phyloP scores from a whole-genome alignment of 2,797 vertebrate genomes.

The Falco naumanni region DNA sequence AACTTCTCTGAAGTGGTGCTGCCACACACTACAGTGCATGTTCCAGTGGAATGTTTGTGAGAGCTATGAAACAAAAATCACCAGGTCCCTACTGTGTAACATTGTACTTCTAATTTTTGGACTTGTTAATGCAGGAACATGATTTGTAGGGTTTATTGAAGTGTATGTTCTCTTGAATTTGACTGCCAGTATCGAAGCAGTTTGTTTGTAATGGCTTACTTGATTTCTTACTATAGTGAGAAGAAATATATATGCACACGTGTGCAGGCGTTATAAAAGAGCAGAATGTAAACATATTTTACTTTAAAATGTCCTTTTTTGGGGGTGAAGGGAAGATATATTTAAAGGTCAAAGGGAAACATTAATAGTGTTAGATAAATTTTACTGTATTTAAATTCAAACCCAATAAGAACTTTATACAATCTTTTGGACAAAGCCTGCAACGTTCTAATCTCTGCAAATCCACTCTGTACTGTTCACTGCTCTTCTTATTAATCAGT shows the following conservation, averaged over 20 bases:
- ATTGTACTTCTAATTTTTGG: not conserved
- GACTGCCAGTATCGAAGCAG: not conserved
- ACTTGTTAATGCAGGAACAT: not conserved
- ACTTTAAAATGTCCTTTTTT: slow-evolving; percentile 23
- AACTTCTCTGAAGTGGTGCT: not conserved
- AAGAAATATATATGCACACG: not conserved
- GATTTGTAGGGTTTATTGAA: not conserved
- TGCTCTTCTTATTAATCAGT: slow-evolving; percentile 74
- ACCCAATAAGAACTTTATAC: slow-evolving; percentile 69
- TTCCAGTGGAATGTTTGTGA: not conserved
- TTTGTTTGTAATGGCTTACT: not conserved
- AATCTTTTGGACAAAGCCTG: slow-evolving; percentile 74
- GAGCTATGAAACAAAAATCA: not conserved
- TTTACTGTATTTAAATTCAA: slow-evolving; percentile 76
- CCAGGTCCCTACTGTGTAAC: not conserved
- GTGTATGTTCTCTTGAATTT: not conserved
- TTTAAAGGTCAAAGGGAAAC: slow-evolving; percentile 58
- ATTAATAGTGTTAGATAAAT: slow-evolving; percentile 54
- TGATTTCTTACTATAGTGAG: not conserved
- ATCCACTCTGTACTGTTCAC: slow-evolving; percentile 72
- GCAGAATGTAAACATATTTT: not conserved
- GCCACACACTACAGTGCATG: accelerated
- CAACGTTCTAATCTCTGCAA: slow-evolving; percentile 76
- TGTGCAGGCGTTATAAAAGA: not conserved
- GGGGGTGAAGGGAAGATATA: not conserved